These are phyloP conservation scores for Baryphthengus martii DNA, from an alignment of 2,113 vertebrate species.

Conservation along the genomic window DNA sequence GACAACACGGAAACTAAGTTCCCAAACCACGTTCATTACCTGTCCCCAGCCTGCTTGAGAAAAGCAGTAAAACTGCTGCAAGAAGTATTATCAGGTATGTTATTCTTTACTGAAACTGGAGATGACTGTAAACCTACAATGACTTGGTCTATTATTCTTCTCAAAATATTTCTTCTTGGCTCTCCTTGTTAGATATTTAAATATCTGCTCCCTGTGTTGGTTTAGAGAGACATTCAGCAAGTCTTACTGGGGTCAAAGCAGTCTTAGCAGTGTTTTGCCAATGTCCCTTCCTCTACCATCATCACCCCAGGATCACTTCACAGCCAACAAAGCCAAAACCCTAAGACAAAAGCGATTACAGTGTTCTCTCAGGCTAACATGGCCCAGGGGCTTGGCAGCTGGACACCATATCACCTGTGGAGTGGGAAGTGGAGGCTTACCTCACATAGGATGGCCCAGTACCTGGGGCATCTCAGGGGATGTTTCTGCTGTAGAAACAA, in stretches of 20 bases:
- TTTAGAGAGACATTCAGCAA: not conserved
- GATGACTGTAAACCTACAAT: not conserved
- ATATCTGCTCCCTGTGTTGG: rapidly evolving
- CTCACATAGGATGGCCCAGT: not conserved
- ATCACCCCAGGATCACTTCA: not conserved
- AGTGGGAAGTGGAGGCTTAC: not conserved
- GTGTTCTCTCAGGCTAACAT: not conserved
- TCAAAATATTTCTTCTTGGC: not conserved
- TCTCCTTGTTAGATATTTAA: not conserved
- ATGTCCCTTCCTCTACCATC: not conserved
- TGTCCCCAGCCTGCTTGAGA: not conserved
- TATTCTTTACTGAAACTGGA: not conserved
- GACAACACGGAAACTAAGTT: not conserved
- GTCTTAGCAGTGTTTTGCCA: not conserved
- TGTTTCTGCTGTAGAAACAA: not conserved
- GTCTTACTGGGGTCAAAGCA: not conserved
- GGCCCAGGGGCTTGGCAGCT: not conserved
- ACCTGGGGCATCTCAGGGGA: not conserved
- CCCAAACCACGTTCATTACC: not conserved
- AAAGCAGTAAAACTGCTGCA: not conserved
- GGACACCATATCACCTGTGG: not conserved
- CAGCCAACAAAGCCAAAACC: not conserved
- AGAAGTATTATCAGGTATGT: rapidly evolving
- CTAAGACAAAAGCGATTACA: not conserved
- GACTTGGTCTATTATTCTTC: not conserved